phyloP scores from a whole-genome alignment of 2,113 vertebrate species.

The Neomonachus schauinslandi region DNA sequence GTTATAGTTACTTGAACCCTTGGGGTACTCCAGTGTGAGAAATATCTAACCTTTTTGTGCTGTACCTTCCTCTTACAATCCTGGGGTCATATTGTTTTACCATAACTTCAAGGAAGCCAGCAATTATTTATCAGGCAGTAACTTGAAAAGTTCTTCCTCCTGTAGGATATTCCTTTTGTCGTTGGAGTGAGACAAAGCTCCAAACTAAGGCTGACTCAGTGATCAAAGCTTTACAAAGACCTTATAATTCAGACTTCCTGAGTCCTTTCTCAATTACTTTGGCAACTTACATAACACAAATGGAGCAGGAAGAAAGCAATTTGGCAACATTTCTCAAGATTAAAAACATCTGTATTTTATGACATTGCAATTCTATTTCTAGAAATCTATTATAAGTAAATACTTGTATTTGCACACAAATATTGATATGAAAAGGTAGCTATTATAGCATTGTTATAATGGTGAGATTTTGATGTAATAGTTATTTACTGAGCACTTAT shows the following conservation, averaged over 20 bases:
- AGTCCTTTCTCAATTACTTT: neutral
- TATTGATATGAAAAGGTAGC: neutral
- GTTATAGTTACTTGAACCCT: neutral
- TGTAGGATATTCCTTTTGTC: neutral
- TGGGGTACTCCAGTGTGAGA: neutral
- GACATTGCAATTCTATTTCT: neutral
- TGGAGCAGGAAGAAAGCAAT: neutral
- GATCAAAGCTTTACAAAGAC: neutral
- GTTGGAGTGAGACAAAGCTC: neutral
- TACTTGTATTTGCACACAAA: neutral
- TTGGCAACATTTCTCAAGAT: neutral
- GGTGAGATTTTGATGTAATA: neutral
- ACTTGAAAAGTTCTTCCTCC: neutral
- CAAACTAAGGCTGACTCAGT: neutral
- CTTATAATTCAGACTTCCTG: neutral
- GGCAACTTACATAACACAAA: neutral
- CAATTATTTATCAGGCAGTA: neutral
- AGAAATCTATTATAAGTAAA: neutral
- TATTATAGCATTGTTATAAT: neutral
- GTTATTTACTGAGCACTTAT: neutral
- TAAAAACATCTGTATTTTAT: neutral
- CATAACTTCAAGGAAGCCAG: neutral
- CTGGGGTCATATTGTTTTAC: neutral
- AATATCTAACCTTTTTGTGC: neutral
- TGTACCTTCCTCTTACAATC: neutral